phyloP scores from a whole-genome alignment of 2,113 vertebrate species.

The Caretta caretta region DNA sequence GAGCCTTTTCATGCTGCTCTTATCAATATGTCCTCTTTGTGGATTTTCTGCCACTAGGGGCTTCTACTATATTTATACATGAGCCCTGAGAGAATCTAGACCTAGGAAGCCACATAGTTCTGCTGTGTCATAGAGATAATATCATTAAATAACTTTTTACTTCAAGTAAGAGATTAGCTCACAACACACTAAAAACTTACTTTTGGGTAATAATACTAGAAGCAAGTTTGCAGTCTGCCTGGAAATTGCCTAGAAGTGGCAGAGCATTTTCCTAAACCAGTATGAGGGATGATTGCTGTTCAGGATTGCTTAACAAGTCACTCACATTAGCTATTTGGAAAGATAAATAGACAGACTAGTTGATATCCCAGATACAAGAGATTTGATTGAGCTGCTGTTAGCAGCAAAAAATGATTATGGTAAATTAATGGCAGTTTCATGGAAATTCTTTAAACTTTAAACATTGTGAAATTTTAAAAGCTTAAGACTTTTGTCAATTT shows the following conservation, averaged over 20 bases:
- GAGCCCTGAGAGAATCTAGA: constrained; percentile 24
- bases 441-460: constrained; percentile 63
- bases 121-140: constrained; percentile 51
- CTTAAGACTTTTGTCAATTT: constrained; percentile 47
- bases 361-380: constrained; percentile 46
- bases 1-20: constrained; percentile 61
- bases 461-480: constrained; percentile 48
- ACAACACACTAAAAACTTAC: neutral
- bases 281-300: neutral
- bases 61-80: constrained; percentile 67
- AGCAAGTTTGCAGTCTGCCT: neutral
- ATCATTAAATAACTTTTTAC: constrained; percentile 43
- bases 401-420: constrained; percentile 43
- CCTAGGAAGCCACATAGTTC: constrained; percentile 8
- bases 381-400: constrained; percentile 52
- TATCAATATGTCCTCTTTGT: constrained; percentile 32
- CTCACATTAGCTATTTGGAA: constrained; percentile 43
- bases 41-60: constrained; percentile 68
- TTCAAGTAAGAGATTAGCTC: neutral
- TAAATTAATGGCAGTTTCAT: constrained; percentile 64
- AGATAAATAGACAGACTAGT: constrained; percentile 47
- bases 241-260: neutral
- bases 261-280: neutral
- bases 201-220: neutral
- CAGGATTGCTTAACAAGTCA: constrained; percentile 36